phyloP scores from a whole-genome alignment of 2,888 invertebrate species.

The Philopedon plagiatum region DNA sequence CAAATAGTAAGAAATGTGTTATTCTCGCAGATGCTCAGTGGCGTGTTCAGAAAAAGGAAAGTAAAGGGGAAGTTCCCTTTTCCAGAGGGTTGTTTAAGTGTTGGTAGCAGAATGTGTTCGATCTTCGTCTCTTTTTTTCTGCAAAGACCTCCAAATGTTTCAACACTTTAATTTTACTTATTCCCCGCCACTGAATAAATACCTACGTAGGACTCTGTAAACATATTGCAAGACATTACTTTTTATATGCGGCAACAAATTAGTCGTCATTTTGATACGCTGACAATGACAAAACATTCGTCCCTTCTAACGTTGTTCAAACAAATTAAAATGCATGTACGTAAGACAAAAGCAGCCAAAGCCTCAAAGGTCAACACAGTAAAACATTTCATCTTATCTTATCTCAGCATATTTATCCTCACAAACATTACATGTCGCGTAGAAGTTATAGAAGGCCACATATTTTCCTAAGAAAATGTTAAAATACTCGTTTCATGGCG shows the following conservation, averaged over 20 bases:
- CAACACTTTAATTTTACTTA: neutral
- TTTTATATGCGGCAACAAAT: neutral
- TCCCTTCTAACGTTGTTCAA: conserved; percentile 34
- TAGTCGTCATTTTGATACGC: conserved; percentile 1
- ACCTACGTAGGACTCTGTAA: no score
- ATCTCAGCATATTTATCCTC: conserved; percentile 41
- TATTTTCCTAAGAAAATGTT: conserved; percentile 47
- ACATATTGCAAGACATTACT: neutral
- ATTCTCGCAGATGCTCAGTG: no score
- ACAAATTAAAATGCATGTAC: conserved; percentile 29
- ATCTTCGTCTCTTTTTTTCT: no score
- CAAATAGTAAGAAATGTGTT: no score
- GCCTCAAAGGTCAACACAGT: conserved; percentile 39
- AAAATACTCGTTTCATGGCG: conserved; percentile 40
- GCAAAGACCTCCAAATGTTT: no score
- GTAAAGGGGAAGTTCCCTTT: no score
- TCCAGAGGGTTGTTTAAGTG: no score
- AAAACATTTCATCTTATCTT: conserved; percentile 37
- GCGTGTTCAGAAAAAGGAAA: no score
- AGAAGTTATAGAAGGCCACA: conserved; percentile 28
- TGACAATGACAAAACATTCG: conserved; percentile 15
- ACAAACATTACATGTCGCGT: conserved; percentile 38
- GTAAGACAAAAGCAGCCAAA: conserved; percentile 21
- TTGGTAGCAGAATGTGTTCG: no score
- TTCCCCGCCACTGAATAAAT: neutral